Conservation (phyloP, 2,113 vertebrate genomes). For the Tor tambroides region DNA sequence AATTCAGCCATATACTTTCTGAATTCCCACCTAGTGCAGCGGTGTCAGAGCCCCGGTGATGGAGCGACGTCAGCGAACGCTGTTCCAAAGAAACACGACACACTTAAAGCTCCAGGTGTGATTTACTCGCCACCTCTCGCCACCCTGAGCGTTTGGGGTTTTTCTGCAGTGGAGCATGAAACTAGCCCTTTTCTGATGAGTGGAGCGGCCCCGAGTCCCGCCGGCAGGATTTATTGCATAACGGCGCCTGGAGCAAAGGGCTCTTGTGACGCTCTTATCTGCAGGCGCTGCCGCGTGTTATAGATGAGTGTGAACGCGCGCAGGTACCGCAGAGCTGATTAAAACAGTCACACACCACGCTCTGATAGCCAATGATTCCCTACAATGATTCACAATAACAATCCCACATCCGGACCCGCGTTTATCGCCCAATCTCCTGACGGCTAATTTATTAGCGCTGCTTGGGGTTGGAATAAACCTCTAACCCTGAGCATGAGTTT, state of each 20-base stretch:
- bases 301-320: background rate
- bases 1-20: background rate
- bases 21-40: too few species aligned
- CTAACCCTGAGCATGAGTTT: background rate
- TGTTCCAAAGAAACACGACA: background rate
- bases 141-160: background rate
- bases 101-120: background rate
- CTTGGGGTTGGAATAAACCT: background rate
- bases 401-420: background rate
- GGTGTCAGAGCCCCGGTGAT: background rate
- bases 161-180: background rate
- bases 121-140: background rate
- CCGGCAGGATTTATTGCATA: slow-evolving; percentile 1
- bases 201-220: background rate
- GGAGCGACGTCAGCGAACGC: background rate
- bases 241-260: slow-evolving; percentile 23
- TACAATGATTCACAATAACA: slow-evolving; percentile 3
- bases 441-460: background rate
- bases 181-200: background rate
- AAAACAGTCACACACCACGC: background rate
- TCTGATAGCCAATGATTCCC: slow-evolving; percentile 1
- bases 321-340: background rate
- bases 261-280: slow-evolving; percentile 11
- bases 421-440: background rate
- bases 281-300: background rate